Evolutionary conservation across 2,888 invertebrate species (phyloP), one percentile per base, ranked within the genome.

Genomic region (Metopia argyrocephala): DNA sequence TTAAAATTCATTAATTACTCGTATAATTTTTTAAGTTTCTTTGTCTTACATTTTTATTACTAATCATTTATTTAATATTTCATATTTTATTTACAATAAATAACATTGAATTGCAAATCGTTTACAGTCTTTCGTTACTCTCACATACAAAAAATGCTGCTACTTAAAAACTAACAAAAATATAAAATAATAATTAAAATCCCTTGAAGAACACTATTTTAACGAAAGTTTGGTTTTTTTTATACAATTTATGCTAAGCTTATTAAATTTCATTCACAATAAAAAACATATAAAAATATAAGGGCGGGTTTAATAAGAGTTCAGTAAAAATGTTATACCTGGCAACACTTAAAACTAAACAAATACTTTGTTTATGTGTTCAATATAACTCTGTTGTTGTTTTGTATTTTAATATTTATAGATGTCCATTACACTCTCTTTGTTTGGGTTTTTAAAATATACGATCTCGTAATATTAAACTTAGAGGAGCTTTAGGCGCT

Each of bases 401-500:
- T 27, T 74, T 70, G 0, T 54, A 50, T 28, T 52, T 20, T 69
- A 56, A 27, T 1, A 9, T 12, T 12, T 15, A 38, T 15, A 38
- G 38, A n/a, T n/a, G n/a, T n/a, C 38, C 38, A 15, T 38, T 9
- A 7, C 38, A 38, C 15, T 3, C 1, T 3, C 3, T 38, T 38
- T 38, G 38, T 38, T 5, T 48, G 25, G 66, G 21, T 23, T 48
- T 54, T 85, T 83, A 89, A 73, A 84, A 75, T 20, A 71, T 91
- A 89, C 93, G 92, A 87, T 94, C 93, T 76, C 91, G 91, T 85
- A 96, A 92, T 74, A 92, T 92, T 85, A 96, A 91, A 9, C 92
- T 92, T 15, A 96, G 93, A 20, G 95, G 95, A 7, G 94, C 93
- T 89, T 94, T 94, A 2, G 96, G 96, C 5, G 95, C 93, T 79